phyloP scores from a whole-genome alignment of 2,113 vertebrate species.

The Odontesthes bonariensis region DNA sequence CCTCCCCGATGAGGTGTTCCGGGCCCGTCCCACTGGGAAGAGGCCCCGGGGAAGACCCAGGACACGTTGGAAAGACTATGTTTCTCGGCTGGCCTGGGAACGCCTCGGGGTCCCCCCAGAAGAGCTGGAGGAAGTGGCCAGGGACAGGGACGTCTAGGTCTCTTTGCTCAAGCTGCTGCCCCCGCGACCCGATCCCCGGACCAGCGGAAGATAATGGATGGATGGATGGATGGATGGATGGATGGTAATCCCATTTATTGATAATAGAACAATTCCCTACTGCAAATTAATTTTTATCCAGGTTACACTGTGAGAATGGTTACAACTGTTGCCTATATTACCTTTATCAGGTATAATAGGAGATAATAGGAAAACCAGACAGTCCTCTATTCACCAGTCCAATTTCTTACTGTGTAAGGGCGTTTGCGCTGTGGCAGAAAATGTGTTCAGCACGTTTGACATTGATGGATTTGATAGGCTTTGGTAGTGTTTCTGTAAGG shows the following conservation, averaged over 20 bases:
- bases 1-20: too few relatives aligned
- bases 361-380: constrained; percentile 54
- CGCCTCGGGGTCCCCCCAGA: too few relatives aligned
- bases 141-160: too few relatives aligned
- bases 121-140: too few relatives aligned
- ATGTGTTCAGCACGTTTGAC: constrained; percentile 52
- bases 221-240: too few relatives aligned
- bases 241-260: constrained; percentile 38
- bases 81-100: too few relatives aligned
- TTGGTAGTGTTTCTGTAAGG: constrained; percentile 48
- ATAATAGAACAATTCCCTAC: constrained; percentile 44
- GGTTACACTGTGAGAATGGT: constrained; percentile 50
- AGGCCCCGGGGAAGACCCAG: too few relatives aligned
- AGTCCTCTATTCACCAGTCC: constrained; percentile 58
- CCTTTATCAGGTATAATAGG: constrained; percentile 37
- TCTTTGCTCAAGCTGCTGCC: too few relatives aligned
- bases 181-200: too few relatives aligned
- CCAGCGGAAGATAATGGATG: too few relatives aligned
- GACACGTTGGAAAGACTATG: too few relatives aligned
- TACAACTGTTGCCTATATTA: constrained; percentile 47
- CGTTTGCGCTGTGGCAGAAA: constrained; percentile 61
- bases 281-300: constrained; percentile 53
- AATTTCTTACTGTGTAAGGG: constrained; percentile 66
- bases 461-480: constrained; percentile 46
- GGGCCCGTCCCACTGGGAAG: too few relatives aligned